Percentiles rank a stretch among this genome's conserved stretches.
Conservation (phyloP, 2,113 vertebrate species). For the Eptesicus fuscus region DNA sequence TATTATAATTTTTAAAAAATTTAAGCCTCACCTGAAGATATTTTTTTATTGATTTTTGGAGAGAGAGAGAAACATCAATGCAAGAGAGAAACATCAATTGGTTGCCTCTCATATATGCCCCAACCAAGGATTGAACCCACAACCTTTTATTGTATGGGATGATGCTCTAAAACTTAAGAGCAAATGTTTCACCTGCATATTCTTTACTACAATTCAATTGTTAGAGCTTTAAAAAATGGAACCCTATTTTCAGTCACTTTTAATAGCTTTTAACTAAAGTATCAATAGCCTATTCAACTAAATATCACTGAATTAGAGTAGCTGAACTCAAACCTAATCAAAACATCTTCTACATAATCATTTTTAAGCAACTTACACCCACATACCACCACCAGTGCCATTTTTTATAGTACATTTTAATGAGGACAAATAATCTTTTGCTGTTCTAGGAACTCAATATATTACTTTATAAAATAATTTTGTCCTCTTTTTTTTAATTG, state of each 20-base stretch:
- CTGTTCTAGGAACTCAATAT: background rate
- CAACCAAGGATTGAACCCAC: background rate
- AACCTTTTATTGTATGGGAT: background rate
- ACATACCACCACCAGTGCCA: background rate
- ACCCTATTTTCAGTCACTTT: background rate
- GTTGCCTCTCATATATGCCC: background rate
- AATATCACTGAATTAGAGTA: background rate
- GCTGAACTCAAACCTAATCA: background rate
- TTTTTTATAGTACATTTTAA: background rate
- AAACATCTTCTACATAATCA: background rate
- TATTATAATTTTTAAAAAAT: background rate
- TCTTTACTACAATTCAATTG: background rate
- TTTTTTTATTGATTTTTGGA: background rate
- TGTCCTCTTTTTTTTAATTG: conserved; percentile 28
- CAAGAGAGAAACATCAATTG: background rate
- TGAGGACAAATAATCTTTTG: conserved; percentile 7
- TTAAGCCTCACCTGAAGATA: too few relatives aligned
- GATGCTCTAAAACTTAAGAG: background rate
- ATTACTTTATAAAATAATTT: conserved; percentile 28
- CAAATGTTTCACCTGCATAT: background rate
- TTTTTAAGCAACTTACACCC: background rate
- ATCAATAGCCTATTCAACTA: background rate
- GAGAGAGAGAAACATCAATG: background rate
- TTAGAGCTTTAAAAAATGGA: background rate
- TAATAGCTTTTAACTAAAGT: background rate